Percentiles rank a stretch among this genome's conserved stretches.
Conservation (phyloP, 2,797 vertebrate species). For the Rhabdophis nuchalis region DNA sequence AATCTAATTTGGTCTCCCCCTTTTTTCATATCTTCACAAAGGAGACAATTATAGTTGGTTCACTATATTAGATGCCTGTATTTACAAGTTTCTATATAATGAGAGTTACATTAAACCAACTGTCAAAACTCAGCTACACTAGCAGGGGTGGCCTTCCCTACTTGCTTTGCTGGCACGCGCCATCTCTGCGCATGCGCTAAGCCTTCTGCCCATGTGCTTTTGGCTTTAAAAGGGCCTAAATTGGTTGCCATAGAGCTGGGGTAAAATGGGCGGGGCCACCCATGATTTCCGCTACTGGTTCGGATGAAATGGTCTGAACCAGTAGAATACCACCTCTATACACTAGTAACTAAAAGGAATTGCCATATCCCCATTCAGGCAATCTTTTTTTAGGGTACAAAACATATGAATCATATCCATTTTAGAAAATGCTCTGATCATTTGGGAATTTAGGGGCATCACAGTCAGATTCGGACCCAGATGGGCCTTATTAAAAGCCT, state of each 20-base stretch:
- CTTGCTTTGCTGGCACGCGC: too few species aligned
- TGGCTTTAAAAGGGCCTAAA: too few species aligned
- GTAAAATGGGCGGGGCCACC: too few species aligned
- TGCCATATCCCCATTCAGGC: background rate
- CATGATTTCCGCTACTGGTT: too few species aligned
- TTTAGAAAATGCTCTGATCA: background rate
- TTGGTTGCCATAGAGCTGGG: too few species aligned
- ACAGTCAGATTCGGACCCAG: background rate
- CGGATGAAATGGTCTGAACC: too few species aligned
- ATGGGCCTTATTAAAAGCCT: background rate
- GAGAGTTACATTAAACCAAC: background rate
- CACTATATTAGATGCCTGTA: background rate
- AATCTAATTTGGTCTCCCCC: background rate
- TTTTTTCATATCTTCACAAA: background rate
- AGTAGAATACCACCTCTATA: too few species aligned
- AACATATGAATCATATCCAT: background rate
- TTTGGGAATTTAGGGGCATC: background rate
- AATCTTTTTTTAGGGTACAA: background rate
- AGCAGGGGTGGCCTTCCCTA: too few species aligned
- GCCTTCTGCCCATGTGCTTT: too few species aligned
- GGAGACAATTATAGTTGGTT: conserved; percentile 1
- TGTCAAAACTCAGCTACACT: background rate
- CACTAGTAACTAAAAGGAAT: background rate
- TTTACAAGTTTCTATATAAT: background rate
- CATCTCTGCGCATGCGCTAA: too few species aligned